Conservation (phyloP, 2,888 invertebrate genomes). For the Lissocephala sabroskyi region DNA sequence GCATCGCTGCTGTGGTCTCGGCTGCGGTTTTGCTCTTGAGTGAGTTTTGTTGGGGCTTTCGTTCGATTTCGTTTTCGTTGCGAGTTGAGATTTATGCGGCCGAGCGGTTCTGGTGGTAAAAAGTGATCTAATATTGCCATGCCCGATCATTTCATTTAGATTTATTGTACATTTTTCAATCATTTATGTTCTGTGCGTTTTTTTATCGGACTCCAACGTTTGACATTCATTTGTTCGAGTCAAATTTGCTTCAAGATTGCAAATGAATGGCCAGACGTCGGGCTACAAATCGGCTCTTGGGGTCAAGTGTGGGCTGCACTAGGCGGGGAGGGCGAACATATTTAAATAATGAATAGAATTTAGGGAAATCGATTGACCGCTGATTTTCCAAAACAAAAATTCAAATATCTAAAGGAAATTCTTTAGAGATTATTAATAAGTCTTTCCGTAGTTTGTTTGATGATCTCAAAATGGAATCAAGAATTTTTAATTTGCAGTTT, state of each 20-base stretch:
- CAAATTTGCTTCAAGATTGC: conserved; percentile 21
- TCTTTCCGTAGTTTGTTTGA: too few relatives aligned
- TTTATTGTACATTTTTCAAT: conserved; percentile 62
- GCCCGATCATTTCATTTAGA: conserved; percentile 62
- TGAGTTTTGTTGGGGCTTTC: conserved; percentile 19
- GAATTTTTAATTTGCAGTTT: too few relatives aligned
- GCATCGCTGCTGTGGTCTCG: conserved; percentile 2
- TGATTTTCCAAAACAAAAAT: too few relatives aligned
- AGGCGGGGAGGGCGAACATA: too few relatives aligned
- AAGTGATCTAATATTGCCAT: conserved; percentile 57
- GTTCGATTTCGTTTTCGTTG: conserved; percentile 50
- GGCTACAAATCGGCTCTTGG: too few relatives aligned
- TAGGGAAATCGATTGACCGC: too few relatives aligned
- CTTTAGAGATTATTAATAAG: too few relatives aligned
- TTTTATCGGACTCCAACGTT: conserved; percentile 36
- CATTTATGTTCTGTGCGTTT: conserved; percentile 56
- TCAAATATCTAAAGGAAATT: too few relatives aligned
- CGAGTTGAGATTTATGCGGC: conserved; percentile 25
- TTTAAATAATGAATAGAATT: too few relatives aligned
- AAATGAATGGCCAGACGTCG: too few relatives aligned
- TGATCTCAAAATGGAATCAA: too few relatives aligned
- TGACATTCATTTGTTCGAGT: conserved; percentile 60
- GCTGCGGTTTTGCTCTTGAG: conserved; percentile 43
- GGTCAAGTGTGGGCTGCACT: too few relatives aligned
- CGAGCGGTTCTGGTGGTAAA: conserved; percentile 20